Base-by-base conservation (phyloP, 2,797 vertebrate genomes). In the Moxostoma hubbsi region DNA sequence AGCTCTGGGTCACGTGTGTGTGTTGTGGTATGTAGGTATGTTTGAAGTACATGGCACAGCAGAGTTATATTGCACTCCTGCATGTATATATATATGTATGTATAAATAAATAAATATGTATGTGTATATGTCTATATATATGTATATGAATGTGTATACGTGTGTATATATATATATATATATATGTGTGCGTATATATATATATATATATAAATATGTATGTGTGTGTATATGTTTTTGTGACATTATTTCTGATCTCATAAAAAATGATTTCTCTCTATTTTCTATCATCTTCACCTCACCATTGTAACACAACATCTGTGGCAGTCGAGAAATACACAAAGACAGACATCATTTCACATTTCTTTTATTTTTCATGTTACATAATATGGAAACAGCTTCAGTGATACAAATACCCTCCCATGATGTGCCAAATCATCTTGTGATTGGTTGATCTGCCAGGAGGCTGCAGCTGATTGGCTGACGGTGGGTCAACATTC, bases 281-380 rank as follows among this genome's bases (percentile, higher is more conserved):
- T 18, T 45, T 63, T 62, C 47, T 6, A 51, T 73, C 6, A 5
- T 16, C 49, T 43, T 54, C 7, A 8, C 9, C 53, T 74, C 61
- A 54, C n/a, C 51, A 55, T 65, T 36, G 1, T n/a, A 47, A 55
- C n/a, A 18, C 4, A 54, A 15, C 2, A 2, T 24, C 24, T 24
- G 6, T 9, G 1, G 9, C 18, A 36, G 6, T 46, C 24, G 54
- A 65, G 47, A 36, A 72, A 58, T 61, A n/a, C 51, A 74, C 24
- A 24, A 24, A 24, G 24, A 54, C 5, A 9, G 49, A 72, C 62
- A 86, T 82, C 0, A 54, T 83, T 90, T 90, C 82, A 91, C 87
- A 89, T 92, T 93, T 93, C 81, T 89, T 89, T 88, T 24, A 73
- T 91, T 92, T 93, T 91, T 92, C 92, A 91, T 92, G 80, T 90